These are phyloP conservation scores for Metopolophium dirhodum DNA, from an alignment of 1,140 invertebrate genomes.

Conservation along the genomic window DNA sequence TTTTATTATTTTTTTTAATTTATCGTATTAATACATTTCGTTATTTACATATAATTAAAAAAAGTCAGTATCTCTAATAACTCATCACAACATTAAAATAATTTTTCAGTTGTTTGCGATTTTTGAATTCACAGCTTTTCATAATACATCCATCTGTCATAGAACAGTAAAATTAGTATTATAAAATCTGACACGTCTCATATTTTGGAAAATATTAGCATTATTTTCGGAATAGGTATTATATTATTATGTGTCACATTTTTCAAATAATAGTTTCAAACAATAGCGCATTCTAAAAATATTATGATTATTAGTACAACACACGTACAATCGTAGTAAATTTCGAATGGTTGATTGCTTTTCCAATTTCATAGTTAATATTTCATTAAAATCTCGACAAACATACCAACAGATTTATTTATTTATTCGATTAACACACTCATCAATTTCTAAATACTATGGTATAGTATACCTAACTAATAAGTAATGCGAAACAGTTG, in stretches of 20 bases:
- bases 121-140: no score
- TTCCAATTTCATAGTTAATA: not conserved
- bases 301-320: not conserved
- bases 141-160: no score
- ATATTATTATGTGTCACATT: not conserved
- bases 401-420: not conserved
- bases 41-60: not conserved
- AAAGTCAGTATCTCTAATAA: not conserved
- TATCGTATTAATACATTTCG: not conserved
- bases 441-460: not conserved
- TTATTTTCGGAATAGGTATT: no score
- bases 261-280: not conserved
- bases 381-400: not conserved
- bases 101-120: no score
- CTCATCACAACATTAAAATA: not conserved
- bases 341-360: not conserved
- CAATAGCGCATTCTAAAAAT: not conserved
- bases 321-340: not conserved
- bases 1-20: not conserved
- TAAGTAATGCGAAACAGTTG: not conserved
- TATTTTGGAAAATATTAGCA: no score
- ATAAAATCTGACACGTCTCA: no score
- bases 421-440: not conserved
- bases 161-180: no score
- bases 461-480: not conserved